Conservation (phyloP, 2,888 invertebrate genomes). For the Volucella bombylans region DNA sequence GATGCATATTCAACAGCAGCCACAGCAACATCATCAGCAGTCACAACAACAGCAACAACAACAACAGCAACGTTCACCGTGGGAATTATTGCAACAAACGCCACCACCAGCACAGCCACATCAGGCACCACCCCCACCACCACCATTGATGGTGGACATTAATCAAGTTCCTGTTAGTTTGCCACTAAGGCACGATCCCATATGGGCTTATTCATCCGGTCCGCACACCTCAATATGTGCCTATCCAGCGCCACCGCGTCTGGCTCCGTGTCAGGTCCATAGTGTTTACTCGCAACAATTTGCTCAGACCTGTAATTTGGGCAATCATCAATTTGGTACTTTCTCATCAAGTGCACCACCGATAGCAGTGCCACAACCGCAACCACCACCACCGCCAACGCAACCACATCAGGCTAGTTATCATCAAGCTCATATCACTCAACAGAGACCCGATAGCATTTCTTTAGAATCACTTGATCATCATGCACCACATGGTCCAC, state of each 20-base stretch:
- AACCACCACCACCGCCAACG: constrained; percentile 77
- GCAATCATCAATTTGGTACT: constrained; percentile 78
- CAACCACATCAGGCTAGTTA: constrained; percentile 81
- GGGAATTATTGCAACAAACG: constrained; percentile 77
- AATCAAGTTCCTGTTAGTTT: too few relatives aligned
- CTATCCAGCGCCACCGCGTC: constrained; percentile 81
- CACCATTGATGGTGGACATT: constrained; percentile 82
- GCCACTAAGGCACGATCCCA: too few relatives aligned
- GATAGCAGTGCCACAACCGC: constrained; percentile 77
- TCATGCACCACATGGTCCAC: constrained; percentile 79
- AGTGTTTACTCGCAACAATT: too few relatives aligned
- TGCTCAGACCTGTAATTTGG: constrained; percentile 79
- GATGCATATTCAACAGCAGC: constrained; percentile 75
- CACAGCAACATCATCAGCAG: constrained; percentile 80
- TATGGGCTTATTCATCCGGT: too few relatives aligned
- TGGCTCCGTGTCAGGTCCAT: too few relatives aligned
- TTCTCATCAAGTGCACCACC: constrained; percentile 78
- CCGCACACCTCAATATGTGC: too few relatives aligned
- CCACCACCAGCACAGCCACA: constrained; percentile 78
- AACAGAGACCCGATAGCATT: constrained; percentile 78
- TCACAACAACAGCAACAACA: constrained; percentile 76
- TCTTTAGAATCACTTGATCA: too few relatives aligned
- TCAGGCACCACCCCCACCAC: constrained; percentile 80
- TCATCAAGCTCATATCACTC: too few relatives aligned
- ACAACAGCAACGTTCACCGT: constrained; percentile 76